Evolutionary conservation across 1,140 invertebrate species (phyloP).

Genomic region (Dufourea novaeangliae): DNA sequence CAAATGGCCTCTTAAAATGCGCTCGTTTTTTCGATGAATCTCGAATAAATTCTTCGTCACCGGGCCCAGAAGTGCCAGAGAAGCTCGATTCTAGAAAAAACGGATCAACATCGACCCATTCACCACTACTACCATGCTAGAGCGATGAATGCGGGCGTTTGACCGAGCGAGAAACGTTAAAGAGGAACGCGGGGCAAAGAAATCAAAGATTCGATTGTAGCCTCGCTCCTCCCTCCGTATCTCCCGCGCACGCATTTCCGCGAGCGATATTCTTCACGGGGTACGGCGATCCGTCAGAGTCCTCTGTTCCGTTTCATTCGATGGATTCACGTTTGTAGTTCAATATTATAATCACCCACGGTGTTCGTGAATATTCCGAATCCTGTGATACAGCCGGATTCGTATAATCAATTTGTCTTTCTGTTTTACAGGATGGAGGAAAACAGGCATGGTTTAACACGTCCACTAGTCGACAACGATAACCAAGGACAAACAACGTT

Average conservation of each 20-base stretch:
- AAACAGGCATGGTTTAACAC: not conserved
- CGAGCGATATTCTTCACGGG: conserved; percentile 9
- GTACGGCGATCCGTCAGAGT: not conserved
- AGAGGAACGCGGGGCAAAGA: conserved; percentile 20
- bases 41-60: not conserved
- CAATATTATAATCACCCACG: too few species aligned
- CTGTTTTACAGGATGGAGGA: conserved; percentile 2
- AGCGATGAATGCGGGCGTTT: conserved; percentile 45
- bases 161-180: conserved; percentile 35
- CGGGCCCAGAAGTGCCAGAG: not conserved
- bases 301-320: not conserved
- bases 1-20: too few species aligned
- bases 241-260: conserved; percentile 22
- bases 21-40: too few species aligned
- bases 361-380: not conserved
- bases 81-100: not conserved
- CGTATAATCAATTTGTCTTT: not conserved
- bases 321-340: too few species aligned
- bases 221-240: conserved; percentile 36
- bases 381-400: not conserved
- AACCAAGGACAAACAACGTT: not conserved
- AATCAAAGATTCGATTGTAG: conserved; percentile 67
- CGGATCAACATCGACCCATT: not conserved
- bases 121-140: not conserved
- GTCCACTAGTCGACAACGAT: not conserved